These are phyloP conservation scores for Hirtodrosophila duncani DNA, from an alignment of 2,888 invertebrate species.

Conservation along the genomic window DNA sequence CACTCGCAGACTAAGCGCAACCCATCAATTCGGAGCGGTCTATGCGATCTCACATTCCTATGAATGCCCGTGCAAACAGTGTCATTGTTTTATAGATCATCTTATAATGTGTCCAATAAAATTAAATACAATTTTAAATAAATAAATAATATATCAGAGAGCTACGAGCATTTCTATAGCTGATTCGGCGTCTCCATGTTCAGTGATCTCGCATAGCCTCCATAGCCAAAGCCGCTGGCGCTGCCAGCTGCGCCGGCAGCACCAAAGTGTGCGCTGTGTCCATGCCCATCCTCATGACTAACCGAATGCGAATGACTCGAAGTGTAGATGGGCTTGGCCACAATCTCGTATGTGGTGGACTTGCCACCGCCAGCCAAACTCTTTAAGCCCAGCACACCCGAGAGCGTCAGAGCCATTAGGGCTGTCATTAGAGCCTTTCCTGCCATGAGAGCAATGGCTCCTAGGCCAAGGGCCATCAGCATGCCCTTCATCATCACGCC, in stretches of 20 bases:
- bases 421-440: conserved; percentile 91
- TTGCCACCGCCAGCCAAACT: conserved; percentile 83
- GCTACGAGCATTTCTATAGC: conserved; percentile 30
- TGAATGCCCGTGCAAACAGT: no score
- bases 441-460: conserved; percentile 87
- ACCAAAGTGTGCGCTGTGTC: conserved; percentile 64
- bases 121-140: conserved; percentile 28
- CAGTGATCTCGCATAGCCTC: conserved; percentile 77
- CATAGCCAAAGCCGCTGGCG: conserved; percentile 81
- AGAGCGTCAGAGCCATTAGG: conserved; percentile 87
- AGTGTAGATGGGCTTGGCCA: conserved; percentile 88
- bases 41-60: no score
- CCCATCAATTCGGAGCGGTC: conserved; percentile 1
- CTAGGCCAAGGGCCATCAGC: conserved; percentile 85
- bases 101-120: conserved; percentile 24
- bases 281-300: conserved; percentile 81
- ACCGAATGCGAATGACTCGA: conserved; percentile 82
- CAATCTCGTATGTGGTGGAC: conserved; percentile 90
- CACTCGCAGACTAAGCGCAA: not conserved
- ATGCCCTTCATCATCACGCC: conserved; percentile 85
- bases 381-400: conserved; percentile 87
- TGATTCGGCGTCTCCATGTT: conserved; percentile 52
- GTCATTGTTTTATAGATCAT: not conserved
- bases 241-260: conserved; percentile 73
- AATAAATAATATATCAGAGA: not conserved